phyloP scores from a whole-genome alignment of 2,797 vertebrate species.

The Sebastolobus altivelis region DNA sequence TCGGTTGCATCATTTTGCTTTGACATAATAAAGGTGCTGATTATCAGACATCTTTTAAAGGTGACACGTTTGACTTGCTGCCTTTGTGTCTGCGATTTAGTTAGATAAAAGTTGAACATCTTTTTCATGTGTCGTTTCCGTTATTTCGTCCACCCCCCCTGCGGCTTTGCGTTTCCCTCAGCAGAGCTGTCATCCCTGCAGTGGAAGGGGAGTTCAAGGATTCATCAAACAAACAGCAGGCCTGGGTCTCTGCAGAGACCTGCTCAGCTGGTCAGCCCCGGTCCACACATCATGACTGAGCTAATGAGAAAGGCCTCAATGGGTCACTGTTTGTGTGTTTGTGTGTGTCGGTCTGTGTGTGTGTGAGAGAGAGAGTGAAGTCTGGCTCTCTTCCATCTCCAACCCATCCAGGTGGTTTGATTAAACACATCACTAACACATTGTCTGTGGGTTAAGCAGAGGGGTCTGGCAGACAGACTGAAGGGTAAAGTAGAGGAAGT shows the following conservation, averaged over 20 bases:
- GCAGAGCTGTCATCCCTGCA: slow-evolving; percentile 45
- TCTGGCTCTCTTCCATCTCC: slow-evolving; percentile 59
- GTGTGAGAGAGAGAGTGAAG: neutral
- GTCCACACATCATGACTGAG: slow-evolving; percentile 50
- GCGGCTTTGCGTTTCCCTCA: neutral
- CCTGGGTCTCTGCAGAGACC: slow-evolving; percentile 56
- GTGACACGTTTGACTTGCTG: neutral
- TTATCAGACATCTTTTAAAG: slow-evolving; percentile 4
- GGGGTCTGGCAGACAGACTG: slow-evolving; percentile 22
- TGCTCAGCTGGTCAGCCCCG: slow-evolving; percentile 44
- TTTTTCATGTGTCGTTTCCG: slow-evolving; percentile 7
- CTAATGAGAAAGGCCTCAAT: slow-evolving; percentile 60
- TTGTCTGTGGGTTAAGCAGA: slow-evolving; percentile 61
- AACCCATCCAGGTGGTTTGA: slow-evolving; percentile 64
- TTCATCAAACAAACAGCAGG: slow-evolving; percentile 68
- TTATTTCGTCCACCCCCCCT: slow-evolving; percentile 16
- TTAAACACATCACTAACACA: slow-evolving; percentile 71
- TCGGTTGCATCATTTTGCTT: slow-evolving; percentile 27
- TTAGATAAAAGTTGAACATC: neutral
- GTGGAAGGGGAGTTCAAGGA: slow-evolving; percentile 74
- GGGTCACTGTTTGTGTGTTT: slow-evolving; percentile 47
- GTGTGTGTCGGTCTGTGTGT: slow-evolving; percentile 21
- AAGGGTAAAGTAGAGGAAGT: slow-evolving; percentile 29
- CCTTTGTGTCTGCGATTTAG: slow-evolving; percentile 11
- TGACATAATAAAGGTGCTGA: neutral